A percentile compares a stretch with the other conserved stretches of the same genome.
phyloP scores from a whole-genome alignment of 2,113 vertebrate species.

The Irena cyanogastra region DNA sequence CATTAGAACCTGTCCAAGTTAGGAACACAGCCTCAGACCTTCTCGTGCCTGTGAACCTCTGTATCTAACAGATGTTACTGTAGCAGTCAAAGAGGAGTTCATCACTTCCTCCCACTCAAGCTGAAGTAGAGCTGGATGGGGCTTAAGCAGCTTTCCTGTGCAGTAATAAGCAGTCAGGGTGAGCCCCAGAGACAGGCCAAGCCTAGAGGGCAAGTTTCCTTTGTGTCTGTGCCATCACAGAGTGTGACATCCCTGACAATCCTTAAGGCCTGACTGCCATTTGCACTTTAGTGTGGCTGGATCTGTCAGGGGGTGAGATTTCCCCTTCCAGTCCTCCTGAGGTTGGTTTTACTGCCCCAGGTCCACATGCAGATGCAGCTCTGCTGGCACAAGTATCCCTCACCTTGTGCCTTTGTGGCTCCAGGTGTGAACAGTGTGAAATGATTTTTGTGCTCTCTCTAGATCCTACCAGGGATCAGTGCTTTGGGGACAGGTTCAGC shows the following conservation, averaged over 20 bases:
- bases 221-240: not conserved
- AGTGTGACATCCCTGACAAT: not conserved
- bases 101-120: not conserved
- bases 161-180: not conserved
- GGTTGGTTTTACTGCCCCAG: not conserved
- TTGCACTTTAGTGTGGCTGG: not conserved
- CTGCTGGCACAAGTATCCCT: not conserved
- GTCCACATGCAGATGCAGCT: fast-evolving
- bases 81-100: not conserved
- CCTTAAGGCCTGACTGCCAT: not conserved
- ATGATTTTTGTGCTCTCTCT: not conserved
- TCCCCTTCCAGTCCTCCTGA: not conserved
- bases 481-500: constrained; percentile 95
- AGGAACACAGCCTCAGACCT: not conserved
- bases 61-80: not conserved
- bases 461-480: constrained; percentile 94
- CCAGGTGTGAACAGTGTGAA: not conserved
- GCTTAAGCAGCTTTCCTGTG: not conserved
- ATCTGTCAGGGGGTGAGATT: not conserved
- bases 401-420: not conserved
- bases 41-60: not conserved
- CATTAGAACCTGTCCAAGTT: not conserved
- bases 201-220: not conserved
- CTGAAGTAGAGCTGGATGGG: not conserved
- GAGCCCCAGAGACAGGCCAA: not conserved